Conservation (phyloP, 2,888 invertebrate species). For the Tiliacea aurago region DNA sequence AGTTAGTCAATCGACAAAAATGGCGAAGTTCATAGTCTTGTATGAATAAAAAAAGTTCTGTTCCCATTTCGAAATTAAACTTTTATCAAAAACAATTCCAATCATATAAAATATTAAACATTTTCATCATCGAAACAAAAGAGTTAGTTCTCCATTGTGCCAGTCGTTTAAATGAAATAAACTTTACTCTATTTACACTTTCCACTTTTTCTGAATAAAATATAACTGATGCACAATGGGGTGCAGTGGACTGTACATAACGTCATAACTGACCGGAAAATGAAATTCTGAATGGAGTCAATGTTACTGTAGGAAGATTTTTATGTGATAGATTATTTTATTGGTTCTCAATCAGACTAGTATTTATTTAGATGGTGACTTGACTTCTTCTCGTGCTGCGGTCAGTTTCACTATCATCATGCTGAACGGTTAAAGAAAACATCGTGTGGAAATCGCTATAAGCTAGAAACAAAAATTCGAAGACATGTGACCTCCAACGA, state of each 20-base stretch:
- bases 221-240: slow-evolving; percentile 13
- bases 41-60: background rate
- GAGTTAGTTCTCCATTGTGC: background rate
- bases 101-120: slow-evolving; percentile 1
- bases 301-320: background rate
- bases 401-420: background rate
- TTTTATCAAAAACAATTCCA: background rate
- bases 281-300: background rate
- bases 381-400: background rate
- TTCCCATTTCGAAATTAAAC: background rate
- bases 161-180: slow-evolving; percentile 6
- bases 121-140: background rate
- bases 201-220: slow-evolving; percentile 19
- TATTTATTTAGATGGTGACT: background rate
- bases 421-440: background rate
- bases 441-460: background rate
- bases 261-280: slow-evolving; percentile 2
- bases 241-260: slow-evolving; percentile 8
- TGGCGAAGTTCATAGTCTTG: background rate
- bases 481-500: background rate
- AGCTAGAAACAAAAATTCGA: background rate
- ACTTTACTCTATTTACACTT: background rate
- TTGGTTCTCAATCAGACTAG: background rate
- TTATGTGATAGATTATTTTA: background rate
- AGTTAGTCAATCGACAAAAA: background rate